Evolutionary conservation across 2,797 vertebrate genomes (phyloP).

Genomic region (Limosa lapponica): DNA sequence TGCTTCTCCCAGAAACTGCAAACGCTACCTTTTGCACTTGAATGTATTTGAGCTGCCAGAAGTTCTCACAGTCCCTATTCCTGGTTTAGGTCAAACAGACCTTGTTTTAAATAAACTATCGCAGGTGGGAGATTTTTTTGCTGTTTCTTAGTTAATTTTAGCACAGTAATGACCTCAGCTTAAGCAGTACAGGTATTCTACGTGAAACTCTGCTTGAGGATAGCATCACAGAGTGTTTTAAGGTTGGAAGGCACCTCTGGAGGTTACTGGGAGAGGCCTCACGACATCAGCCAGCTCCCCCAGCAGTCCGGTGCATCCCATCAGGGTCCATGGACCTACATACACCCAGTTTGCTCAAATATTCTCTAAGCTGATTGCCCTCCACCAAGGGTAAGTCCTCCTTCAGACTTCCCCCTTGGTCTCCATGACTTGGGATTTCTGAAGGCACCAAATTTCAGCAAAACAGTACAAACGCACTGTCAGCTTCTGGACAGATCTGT

Average conservation of each 20-base stretch:
- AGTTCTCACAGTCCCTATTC: neutral
- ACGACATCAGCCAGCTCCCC: neutral
- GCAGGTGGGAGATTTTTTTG: neutral
- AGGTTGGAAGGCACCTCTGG: neutral
- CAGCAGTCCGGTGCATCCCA: neutral
- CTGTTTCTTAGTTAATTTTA: neutral
- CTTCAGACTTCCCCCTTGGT: neutral
- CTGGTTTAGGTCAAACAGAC: neutral
- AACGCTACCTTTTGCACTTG: neutral
- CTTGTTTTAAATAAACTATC: neutral
- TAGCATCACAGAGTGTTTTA: neutral
- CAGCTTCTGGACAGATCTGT: neutral
- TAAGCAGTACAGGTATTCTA: neutral
- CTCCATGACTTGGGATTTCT: neutral
- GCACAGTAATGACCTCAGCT: neutral
- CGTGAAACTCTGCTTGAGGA: neutral
- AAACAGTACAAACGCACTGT: neutral
- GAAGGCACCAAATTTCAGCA: neutral
- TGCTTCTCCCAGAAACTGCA: neutral
- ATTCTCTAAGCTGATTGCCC: neutral
- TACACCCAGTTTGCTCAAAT: neutral
- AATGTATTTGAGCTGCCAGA: neutral
- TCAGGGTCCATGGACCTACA: fast-evolving
- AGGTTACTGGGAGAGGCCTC: neutral
- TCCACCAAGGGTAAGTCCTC: neutral